A percentile compares a stretch with the other conserved stretches of the same genome.
Evolutionary conservation across 1,140 invertebrate species (phyloP).

Genomic region (Drosophila athabasca): DNA sequence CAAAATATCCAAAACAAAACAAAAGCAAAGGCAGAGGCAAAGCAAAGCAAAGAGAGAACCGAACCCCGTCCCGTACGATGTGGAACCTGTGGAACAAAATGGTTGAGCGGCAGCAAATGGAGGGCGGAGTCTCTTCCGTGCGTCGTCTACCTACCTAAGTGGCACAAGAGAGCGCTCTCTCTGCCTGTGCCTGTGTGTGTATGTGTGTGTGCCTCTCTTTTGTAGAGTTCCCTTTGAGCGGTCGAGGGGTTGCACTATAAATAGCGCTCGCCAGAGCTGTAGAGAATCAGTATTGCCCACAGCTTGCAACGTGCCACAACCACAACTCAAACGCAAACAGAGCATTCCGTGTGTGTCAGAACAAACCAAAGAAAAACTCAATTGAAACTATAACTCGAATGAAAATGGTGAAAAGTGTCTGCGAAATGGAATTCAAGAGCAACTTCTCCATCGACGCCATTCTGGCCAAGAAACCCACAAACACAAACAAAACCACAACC

Average conservation of each 20-base stretch:
- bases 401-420: conserved; percentile 77
- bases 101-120: conserved; percentile 40
- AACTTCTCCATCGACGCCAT: conserved; percentile 90
- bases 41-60: conserved; percentile 12
- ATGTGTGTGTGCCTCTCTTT: conserved; percentile 13
- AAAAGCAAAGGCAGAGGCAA: conserved; percentile 19
- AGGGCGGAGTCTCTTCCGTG: conserved; percentile 51
- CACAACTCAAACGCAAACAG: conserved; percentile 38
- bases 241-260: conserved; percentile 58
- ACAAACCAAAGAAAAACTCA: conserved; percentile 14
- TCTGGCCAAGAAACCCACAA: conserved; percentile 84
- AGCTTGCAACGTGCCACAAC: conserved; percentile 32
- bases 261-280: conserved; percentile 48
- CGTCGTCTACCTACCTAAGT: conserved; percentile 11
- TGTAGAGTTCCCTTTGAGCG: conserved; percentile 37
- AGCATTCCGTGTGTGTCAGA: conserved; percentile 41
- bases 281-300: conserved; percentile 57
- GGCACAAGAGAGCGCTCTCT: conserved; percentile 6
- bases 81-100: conserved; percentile 80
- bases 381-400: conserved; percentile 8
- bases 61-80: conserved; percentile 7
- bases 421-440: conserved; percentile 84
- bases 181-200: conserved; percentile 19
- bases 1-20: conserved; percentile 68
- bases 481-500: conserved; percentile 13